Evolutionary conservation across 2,797 vertebrate species (phyloP).

Genomic region (Sardinella longiceps): DNA sequence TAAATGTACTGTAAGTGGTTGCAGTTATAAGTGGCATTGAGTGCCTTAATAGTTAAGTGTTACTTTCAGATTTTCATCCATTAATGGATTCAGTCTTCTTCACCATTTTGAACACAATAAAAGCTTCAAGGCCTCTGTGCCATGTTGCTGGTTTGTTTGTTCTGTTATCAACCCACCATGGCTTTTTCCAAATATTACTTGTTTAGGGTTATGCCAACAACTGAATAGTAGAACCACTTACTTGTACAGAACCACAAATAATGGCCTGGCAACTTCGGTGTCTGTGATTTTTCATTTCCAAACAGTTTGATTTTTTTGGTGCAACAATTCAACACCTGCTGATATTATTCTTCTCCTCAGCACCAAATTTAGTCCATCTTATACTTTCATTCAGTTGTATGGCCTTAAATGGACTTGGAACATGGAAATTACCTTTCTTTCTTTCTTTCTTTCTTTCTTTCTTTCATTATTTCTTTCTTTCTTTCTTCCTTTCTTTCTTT

Average conservation of each 20-base stretch:
- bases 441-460: neutral
- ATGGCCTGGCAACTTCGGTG: too few relatives aligned
- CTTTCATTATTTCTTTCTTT: neutral
- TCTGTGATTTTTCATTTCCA: neutral
- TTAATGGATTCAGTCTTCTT: neutral
- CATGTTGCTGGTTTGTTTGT: neutral
- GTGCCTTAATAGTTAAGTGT: neutral
- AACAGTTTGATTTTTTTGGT: neutral
- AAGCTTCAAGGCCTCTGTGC: neutral
- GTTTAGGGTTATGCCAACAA: neutral
- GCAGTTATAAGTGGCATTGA: neutral
- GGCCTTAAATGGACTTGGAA: neutral
- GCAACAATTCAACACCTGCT: neutral
- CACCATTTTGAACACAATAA: neutral
- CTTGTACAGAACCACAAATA: too few relatives aligned
- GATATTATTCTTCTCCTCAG: neutral
- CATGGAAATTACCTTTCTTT: too few relatives aligned
- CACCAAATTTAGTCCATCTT: too few relatives aligned
- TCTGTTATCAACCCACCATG: neutral
- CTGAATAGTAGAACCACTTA: neutral
- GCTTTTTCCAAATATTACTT: neutral
- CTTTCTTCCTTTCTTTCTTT: neutral
- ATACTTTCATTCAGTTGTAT: neutral
- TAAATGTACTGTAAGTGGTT: slow-evolving; percentile 28
- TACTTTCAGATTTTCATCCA: neutral